Evolutionary conservation across 2,888 invertebrate species (phyloP), one percentile per base, ranked within the genome.

Genomic region (Drosophila ezoana): DNA sequence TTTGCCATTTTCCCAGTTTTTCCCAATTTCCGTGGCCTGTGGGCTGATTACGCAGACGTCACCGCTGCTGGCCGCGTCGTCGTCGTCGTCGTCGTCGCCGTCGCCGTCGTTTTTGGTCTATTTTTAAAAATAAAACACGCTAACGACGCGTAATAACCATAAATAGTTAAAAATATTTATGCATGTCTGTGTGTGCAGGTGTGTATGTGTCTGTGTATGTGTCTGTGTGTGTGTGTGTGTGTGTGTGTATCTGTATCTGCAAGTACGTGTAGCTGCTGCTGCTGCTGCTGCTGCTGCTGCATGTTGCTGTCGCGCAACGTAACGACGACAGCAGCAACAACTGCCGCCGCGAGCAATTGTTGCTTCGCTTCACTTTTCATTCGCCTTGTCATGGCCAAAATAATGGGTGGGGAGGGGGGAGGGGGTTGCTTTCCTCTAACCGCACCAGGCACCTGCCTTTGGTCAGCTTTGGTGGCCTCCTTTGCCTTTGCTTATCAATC

Each of bases 81-180:
- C 32, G 43, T 38, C 35, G 68, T 5, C 23, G 35, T n/a, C n/a
- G n/a, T 35, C 43, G 44, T 33, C 18, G 61, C 40, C 32, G 43
- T 38, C 35, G 68, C 8, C 23, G 35, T 35, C 23, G 35, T 35
- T 20, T 51, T 63, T 63, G 57, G 49, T 58, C 60, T 53, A 67
- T 63, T 76, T 23, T 77, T 68, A 67, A 73, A 77, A 73, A 76
- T 76, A 63, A 72, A 77, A 67, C 73, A 69, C 77, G 61, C 73
- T 49, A 76, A 76, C 65, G 51, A 59, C 68, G 73, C 70, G 70
- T 77, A 72, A 72, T 68, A 72, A 68, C 63, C 75, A 75, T 77
- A 80, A 78, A 85, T 70, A 79, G 59, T 66, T 75, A 23, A 51
- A 74, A 69, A 74, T 72, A 79, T 71, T 38, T 61, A 40, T 43